A percentile compares a stretch with the other conserved stretches of the same genome.
Conservation (phyloP, 2,797 vertebrate species). For the Enteromius thamalakanensis region DNA sequence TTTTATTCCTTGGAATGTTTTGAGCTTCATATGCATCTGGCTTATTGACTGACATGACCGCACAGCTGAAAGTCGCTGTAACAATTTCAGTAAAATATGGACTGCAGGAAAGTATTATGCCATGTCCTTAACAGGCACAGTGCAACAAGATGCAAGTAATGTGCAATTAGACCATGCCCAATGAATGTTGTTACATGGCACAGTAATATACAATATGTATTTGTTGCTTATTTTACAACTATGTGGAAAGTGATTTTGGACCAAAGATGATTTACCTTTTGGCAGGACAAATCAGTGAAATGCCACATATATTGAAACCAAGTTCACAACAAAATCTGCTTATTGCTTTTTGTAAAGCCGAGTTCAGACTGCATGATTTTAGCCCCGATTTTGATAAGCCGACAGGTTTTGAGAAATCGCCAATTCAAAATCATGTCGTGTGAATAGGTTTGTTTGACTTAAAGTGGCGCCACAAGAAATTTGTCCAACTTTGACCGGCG, state of each 20-base stretch:
- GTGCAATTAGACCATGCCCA: background rate
- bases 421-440: no score
- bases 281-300: background rate
- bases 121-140: background rate
- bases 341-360: background rate
- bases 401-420: no score
- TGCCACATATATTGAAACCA: background rate
- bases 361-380: no score
- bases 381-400: no score
- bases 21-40: slow-evolving; percentile 5
- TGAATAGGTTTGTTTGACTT: no score
- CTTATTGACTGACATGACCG: slow-evolving; percentile 16
- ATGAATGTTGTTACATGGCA: background rate
- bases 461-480: no score
- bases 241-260: slow-evolving; percentile 1
- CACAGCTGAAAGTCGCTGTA: background rate
- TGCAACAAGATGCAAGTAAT: background rate
- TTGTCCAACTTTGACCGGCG: no score
- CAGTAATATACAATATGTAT: background rate
- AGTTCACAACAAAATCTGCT: background rate
- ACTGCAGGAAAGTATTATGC: background rate
- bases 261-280: background rate
- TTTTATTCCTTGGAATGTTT: background rate
- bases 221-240: background rate
- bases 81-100: background rate